Percentiles rank a stretch among this genome's conserved stretches.
Conservation (phyloP, 2,113 vertebrate genomes). For the Bubo scandiacus region DNA sequence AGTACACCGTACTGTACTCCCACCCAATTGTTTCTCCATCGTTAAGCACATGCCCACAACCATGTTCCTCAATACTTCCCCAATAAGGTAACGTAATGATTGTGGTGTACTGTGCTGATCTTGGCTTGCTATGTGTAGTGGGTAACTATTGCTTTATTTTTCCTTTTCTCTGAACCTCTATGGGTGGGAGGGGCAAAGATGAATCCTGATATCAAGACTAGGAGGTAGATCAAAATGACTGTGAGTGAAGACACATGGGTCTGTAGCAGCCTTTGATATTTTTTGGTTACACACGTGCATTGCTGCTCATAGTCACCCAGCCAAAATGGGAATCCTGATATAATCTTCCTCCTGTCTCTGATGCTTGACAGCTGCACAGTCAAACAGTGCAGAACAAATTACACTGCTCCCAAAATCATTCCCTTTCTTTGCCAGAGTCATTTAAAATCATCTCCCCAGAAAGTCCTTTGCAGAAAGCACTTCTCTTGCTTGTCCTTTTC, state of each 20-base stretch:
- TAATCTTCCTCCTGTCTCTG: neutral
- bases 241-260: neutral
- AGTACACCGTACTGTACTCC: neutral
- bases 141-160: neutral
- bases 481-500: neutral
- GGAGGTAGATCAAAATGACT: neutral
- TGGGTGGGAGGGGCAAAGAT: neutral
- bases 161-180: neutral
- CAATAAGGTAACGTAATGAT: neutral
- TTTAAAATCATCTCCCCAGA: neutral
- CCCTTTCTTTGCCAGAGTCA: neutral
- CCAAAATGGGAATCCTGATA: neutral
- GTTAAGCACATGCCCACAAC: neutral
- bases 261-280: neutral
- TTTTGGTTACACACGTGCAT: neutral
- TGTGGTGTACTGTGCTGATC: neutral
- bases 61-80: neutral
- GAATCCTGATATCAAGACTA: neutral
- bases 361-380: neutral
- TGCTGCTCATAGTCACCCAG: neutral
- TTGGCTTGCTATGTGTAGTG: neutral
- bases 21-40: neutral
- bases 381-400: neutral
- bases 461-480: neutral
- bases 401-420: neutral